Evolutionary conservation across 2,888 invertebrate genomes (phyloP).

Genomic region (Phalera bucephala): DNA sequence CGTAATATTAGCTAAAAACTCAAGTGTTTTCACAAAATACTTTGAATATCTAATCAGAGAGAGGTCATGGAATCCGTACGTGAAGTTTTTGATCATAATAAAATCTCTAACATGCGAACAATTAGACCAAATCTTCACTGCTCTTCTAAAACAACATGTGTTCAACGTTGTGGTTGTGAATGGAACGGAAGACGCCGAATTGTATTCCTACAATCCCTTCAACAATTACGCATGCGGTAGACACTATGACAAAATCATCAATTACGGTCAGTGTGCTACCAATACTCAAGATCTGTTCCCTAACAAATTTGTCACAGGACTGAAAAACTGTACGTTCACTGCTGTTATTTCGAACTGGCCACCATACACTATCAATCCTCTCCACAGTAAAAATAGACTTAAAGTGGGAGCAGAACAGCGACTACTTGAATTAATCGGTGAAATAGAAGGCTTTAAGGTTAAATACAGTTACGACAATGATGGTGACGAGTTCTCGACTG

Average conservation of each 20-base stretch:
- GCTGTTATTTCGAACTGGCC: conserved; percentile 46
- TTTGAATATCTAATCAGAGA: conserved; percentile 31
- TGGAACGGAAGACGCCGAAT: conserved; percentile 31
- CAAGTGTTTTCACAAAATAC: conserved; percentile 19
- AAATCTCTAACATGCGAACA: conserved; percentile 19
- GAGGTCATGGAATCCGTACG: conserved; percentile 45
- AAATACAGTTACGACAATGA: conserved; percentile 12
- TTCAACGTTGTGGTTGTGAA: conserved; percentile 43
- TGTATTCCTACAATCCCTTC: conserved; percentile 59
- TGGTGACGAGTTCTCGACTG: conserved; percentile 31
- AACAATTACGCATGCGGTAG: conserved; percentile 57
- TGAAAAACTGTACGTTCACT: conserved; percentile 50
- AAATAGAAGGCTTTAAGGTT: conserved; percentile 20
- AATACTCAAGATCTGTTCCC: conserved; percentile 32
- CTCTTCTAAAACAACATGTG: conserved; percentile 38
- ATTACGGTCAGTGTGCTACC: conserved; percentile 44
- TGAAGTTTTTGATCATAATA: conserved; percentile 43
- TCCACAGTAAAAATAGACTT: conserved; percentile 2
- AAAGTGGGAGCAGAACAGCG: conserved; percentile 24
- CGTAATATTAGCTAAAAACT: conserved; percentile 30
- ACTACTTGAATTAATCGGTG: conserved; percentile 15
- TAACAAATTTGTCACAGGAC: conserved; percentile 38
- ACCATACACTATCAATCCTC: conserved; percentile 43
- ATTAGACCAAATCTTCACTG: conserved; percentile 41
- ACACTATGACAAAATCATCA: conserved; percentile 41